A percentile compares a stretch with the other conserved stretches of the same genome.
These are phyloP conservation scores for Schizopygopsis malacanthus DNA, from an alignment of 2,797 vertebrate genomes.

Conservation along the genomic window DNA sequence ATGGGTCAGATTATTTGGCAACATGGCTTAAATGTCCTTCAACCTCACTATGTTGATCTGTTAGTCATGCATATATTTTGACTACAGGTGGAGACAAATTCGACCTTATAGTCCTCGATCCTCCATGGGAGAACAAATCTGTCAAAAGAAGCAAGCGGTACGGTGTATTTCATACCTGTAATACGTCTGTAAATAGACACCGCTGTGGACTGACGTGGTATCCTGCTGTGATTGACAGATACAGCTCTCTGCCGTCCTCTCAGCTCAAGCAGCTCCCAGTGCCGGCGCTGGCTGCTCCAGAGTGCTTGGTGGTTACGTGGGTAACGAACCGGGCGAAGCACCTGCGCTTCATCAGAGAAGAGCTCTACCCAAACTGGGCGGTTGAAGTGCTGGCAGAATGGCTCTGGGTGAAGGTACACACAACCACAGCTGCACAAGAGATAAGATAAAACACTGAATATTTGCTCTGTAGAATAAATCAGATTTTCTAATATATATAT, in stretches of 20 bases:
- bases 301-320: conserved; percentile 90
- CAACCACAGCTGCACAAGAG: neutral
- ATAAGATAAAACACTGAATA: no score
- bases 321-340: conserved; percentile 94
- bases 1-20: no score
- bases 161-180: neutral
- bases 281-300: conserved; percentile 78
- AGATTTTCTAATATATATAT: no score
- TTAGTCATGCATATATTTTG: conserved; percentile 12
- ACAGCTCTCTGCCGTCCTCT: conserved; percentile 82
- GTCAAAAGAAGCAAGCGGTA: conserved; percentile 94
- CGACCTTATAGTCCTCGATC: conserved; percentile 90
- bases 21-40: no score
- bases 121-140: conserved; percentile 98
- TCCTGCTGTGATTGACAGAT: conserved; percentile 73
- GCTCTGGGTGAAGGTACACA: conserved; percentile 93
- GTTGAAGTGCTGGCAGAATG: conserved; percentile 86
- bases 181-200: neutral
- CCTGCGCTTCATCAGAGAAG: conserved; percentile 85
- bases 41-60: neutral
- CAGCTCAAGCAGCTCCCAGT: conserved; percentile 90
- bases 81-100: conserved; percentile 84
- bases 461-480: no score
- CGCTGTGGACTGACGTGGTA: neutral
- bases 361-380: conserved; percentile 93